Conservation (phyloP, 2,113 vertebrate genomes). For the Campylomormyrus numenius region DNA sequence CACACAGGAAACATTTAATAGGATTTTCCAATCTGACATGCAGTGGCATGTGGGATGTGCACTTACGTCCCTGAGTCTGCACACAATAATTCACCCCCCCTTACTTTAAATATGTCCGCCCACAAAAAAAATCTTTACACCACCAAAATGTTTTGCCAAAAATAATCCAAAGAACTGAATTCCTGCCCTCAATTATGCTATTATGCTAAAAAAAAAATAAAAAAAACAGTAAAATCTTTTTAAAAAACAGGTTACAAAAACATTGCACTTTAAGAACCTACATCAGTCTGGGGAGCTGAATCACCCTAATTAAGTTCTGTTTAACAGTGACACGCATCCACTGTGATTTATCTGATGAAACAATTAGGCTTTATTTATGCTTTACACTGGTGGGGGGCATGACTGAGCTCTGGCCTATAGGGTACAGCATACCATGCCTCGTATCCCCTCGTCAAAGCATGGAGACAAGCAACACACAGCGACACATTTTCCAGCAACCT, state of each 20-base stretch:
- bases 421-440: neutral
- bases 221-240: neutral
- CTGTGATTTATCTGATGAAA: neutral
- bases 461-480: neutral
- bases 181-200: neutral
- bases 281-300: neutral
- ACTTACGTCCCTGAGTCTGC: neutral
- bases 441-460: neutral
- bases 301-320: neutral
- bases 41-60: constrained; percentile 6
- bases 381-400: neutral
- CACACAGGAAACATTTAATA: constrained; percentile 34
- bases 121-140: neutral
- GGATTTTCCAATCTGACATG: constrained; percentile 21
- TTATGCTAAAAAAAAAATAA: neutral
- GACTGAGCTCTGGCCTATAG: neutral
- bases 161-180: neutral
- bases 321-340: neutral
- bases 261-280: neutral
- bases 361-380: neutral
- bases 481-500: neutral
- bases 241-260: neutral
- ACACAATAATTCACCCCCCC: neutral
- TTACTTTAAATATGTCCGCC: neutral
- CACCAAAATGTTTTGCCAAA: neutral